These are phyloP conservation scores for Solen grandis DNA, from an alignment of 1,140 invertebrate genomes.

Conservation along the genomic window DNA sequence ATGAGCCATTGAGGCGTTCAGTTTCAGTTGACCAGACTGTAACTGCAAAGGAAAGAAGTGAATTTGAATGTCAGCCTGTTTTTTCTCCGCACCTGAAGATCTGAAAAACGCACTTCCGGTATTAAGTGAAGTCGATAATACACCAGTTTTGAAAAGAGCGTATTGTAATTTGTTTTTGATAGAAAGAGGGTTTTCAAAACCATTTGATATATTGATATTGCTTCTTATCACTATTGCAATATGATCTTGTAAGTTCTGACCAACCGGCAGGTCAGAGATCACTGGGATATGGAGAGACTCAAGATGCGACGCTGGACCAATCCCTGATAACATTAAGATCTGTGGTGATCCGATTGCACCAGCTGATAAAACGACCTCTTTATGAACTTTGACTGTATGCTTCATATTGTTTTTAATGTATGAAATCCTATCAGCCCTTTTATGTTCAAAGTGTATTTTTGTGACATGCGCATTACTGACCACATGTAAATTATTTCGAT, in stretches of 20 bases:
- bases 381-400: neutral
- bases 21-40: neutral
- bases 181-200: neutral
- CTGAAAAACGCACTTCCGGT: conserved; percentile 35
- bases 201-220: conserved; percentile 16
- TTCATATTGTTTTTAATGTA: conserved; percentile 7
- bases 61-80: conserved; percentile 44
- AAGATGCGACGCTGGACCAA: conserved; percentile 82
- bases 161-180: conserved; percentile 56
- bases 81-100: neutral
- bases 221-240: conserved; percentile 46
- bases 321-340: too few species aligned
- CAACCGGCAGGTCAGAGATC: conserved; percentile 87
- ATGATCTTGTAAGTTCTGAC: conserved; percentile 92
- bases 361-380: conserved; percentile 11
- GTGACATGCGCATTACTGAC: neutral
- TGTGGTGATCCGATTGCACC: conserved; percentile 57
- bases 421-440: conserved; percentile 4
- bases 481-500: conserved; percentile 34
- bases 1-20: neutral
- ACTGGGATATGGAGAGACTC: conserved; percentile 63
- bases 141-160: conserved; percentile 60
- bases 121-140: neutral
- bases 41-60: neutral
- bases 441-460: conserved; percentile 18